Conservation (phyloP, 2,113 vertebrate species). For the Scortum barcoo region DNA sequence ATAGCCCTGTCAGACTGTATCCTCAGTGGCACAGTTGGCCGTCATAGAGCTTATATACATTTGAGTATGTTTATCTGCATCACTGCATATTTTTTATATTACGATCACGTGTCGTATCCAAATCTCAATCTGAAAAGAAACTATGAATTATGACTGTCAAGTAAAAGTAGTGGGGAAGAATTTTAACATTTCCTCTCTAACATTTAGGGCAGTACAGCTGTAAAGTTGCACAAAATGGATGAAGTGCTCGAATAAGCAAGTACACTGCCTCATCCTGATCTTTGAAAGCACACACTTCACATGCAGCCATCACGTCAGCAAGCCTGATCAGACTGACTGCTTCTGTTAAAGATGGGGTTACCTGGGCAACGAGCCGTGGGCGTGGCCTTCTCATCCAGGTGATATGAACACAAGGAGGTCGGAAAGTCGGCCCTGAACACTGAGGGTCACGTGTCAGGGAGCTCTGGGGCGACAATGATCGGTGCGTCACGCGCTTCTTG, state of each 20-base stretch:
- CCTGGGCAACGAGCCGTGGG: background rate
- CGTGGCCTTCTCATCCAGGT: background rate
- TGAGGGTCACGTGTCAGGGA: background rate
- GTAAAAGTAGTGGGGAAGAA: background rate
- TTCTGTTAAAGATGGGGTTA: background rate
- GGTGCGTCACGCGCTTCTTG: background rate
- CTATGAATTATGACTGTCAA: background rate
- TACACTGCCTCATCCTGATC: too few relatives aligned
- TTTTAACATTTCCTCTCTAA: background rate
- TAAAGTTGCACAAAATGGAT: background rate
- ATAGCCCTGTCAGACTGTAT: background rate
- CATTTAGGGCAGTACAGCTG: background rate
- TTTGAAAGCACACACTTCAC: background rate
- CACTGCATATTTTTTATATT: background rate
- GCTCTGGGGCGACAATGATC: background rate
- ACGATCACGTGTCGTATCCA: background rate
- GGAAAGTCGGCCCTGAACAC: background rate
- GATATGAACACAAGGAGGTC: background rate
- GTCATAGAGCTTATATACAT: background rate
- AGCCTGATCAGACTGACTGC: background rate
- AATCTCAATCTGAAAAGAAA: background rate
- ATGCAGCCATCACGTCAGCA: background rate
- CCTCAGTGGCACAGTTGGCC: too few relatives aligned
- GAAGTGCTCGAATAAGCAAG: background rate
- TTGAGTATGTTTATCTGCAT: background rate